Evolutionary conservation across 2,797 vertebrate genomes (phyloP).

Genomic region (Vipera latastei): DNA sequence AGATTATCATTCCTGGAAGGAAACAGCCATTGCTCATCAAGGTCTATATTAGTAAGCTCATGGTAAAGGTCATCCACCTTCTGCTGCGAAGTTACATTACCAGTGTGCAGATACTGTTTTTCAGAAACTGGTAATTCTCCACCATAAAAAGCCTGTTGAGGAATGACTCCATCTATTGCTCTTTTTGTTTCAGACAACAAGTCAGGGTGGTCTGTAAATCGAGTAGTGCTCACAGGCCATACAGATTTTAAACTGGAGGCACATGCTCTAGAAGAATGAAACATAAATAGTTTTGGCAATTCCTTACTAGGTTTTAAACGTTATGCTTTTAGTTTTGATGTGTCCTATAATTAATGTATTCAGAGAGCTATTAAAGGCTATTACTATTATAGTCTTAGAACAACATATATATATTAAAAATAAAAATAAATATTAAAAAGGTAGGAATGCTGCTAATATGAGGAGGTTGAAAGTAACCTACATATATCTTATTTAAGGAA

Average conservation of each 20-base stretch:
- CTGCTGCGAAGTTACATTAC: conserved; percentile 67
- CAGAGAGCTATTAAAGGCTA: neutral
- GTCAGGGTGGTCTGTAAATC: conserved; percentile 74
- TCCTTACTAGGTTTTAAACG: conserved; percentile 20
- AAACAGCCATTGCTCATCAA: conserved; percentile 76
- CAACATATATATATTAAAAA: neutral
- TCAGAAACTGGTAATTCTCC: conserved; percentile 67
- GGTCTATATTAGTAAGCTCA: conserved; percentile 65
- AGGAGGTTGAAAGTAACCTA: neutral
- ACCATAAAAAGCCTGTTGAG: conserved; percentile 70
- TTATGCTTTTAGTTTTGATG: neutral
- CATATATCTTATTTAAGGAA: neutral
- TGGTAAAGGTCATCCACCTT: conserved; percentile 73
- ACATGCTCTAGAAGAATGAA: conserved; percentile 73
- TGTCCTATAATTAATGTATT: neutral
- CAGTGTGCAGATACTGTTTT: conserved; percentile 65
- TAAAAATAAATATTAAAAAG: neutral
- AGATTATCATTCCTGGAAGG: conserved; percentile 70
- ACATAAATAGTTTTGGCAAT: conserved; percentile 53
- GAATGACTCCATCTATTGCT: conserved; percentile 65
- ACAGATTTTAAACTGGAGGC: conserved; percentile 74
- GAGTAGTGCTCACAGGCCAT: conserved; percentile 79
- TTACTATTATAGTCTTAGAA: neutral
- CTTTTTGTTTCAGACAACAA: conserved; percentile 76
- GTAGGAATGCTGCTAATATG: neutral